Evolutionary conservation across 2,888 invertebrate genomes (phyloP).

Genomic region (Toxonevra muliebris): DNA sequence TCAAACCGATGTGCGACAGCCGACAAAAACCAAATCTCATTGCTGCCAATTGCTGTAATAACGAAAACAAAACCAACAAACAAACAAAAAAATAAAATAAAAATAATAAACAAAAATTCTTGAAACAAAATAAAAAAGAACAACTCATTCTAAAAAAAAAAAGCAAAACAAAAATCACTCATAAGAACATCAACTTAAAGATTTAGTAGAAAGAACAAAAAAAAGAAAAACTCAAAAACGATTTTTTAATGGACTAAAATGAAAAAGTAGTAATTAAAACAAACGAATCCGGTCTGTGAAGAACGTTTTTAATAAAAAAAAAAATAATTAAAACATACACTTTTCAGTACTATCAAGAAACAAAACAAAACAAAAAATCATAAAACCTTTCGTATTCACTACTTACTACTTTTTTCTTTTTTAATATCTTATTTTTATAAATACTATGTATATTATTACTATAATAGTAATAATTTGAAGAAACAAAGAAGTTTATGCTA

Average conservation of each 20-base stretch:
- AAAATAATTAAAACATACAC: not conserved
- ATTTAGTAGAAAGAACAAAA: slow-evolving; percentile 17
- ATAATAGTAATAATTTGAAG: too few species aligned
- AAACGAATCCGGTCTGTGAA: not conserved
- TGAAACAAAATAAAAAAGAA: slow-evolving; percentile 28
- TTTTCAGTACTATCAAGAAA: not conserved
- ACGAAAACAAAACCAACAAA: slow-evolving; percentile 16
- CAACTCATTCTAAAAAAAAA: slow-evolving; percentile 9
- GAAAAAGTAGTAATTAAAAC: not conserved
- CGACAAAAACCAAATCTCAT: slow-evolving; percentile 64
- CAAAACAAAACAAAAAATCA: not conserved
- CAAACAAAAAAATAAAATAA: not conserved
- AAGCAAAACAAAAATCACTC: slow-evolving; percentile 11
- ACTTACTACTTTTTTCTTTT: too few species aligned
- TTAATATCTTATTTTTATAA: too few species aligned
- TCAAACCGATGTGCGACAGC: slow-evolving; percentile 64
- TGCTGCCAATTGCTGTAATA: slow-evolving; percentile 66
- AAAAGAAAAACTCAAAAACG: slow-evolving; percentile 1
- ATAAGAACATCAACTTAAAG: slow-evolving; percentile 18
- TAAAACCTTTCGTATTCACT: too few species aligned
- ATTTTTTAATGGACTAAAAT: too few species aligned
- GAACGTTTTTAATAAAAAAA: slow-evolving; percentile 1
- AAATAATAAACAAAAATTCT: slow-evolving; percentile 9
- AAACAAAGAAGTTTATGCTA: too few species aligned
- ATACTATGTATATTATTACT: too few species aligned